Evolutionary conservation across 2,888 invertebrate species (phyloP), one percentile per base, ranked within the genome.

Genomic region (Calameuta pallipes): DNA sequence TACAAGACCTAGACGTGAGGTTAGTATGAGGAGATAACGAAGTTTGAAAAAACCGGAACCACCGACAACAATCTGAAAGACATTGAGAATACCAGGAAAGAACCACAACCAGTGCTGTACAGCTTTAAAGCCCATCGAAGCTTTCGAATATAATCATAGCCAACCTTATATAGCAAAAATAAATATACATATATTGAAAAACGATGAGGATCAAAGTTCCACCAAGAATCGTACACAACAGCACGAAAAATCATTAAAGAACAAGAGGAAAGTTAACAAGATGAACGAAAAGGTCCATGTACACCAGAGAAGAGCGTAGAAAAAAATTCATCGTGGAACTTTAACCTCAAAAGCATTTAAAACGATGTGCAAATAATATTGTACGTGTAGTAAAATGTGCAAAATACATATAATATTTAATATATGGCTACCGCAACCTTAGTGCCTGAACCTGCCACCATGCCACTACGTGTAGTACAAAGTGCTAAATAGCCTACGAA

Each of bases 71-170:
- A 88, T 90, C 88, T 90, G 89, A 89, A 89, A 90, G 86, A 89
- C 86, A 88, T 80, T 86, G 80, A 88, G 81, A 83, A 73, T 69
- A 86, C 82, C 82, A 85, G 84, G 86, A 87, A 69, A 75, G 33
- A 71, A 89, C 91, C 89, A 89, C 82, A 89, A 90, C 90, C 90
- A 89, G 87, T 89, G 89, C 89, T 89, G 86, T 86, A 89, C 89
- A 89, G 88, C 85, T 84, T 88, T 81, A 90, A 90, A 91, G 91
- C 90, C 85, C 87, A 88, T 87, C 84, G 90, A 56, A 91, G 90
- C 90, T 80, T 56, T 82, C 75, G 79, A 80, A 37, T 12, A 37
- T 83, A 12, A 75, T 75, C 68, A 23, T 23, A 13, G 70, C 77
- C 70, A 77, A 71, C 13, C 71, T 33, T 74, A 70, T 77, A 76